These are phyloP conservation scores for Halisarca cf. caerulea DNA, from an alignment of 37 sponge, comb jelly and placozoan species.

Conservation along the genomic window DNA sequence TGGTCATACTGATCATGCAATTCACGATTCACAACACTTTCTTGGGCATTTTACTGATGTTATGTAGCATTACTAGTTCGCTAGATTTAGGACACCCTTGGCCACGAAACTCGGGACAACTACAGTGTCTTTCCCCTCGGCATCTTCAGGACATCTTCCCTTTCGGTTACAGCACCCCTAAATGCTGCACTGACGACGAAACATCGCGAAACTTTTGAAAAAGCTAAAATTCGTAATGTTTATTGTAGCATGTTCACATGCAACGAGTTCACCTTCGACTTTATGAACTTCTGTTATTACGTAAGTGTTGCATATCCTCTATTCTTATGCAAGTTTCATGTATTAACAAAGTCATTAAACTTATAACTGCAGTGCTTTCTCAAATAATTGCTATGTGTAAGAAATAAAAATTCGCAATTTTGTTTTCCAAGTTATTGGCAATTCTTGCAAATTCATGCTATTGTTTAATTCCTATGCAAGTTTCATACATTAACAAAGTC, in stretches of 20 bases:
- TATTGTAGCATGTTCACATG: too few relatives aligned
- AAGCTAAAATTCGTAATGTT: neutral
- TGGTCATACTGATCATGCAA: neutral
- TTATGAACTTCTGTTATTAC: neutral
- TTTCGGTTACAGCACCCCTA: slow-evolving; percentile 34
- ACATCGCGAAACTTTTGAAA: neutral
- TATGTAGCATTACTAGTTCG: neutral
- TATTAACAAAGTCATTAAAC: too few relatives aligned
- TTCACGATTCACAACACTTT: neutral
- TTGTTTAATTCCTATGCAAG: too few relatives aligned
- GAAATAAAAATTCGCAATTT: too few relatives aligned
- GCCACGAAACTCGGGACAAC: neutral
- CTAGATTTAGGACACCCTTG: neutral
- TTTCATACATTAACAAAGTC: too few relatives aligned
- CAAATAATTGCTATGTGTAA: too few relatives aligned
- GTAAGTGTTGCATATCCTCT: slow-evolving; percentile 11
- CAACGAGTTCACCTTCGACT: neutral
- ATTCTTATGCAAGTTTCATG: neutral
- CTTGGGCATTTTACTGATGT: neutral
- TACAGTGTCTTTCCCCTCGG: neutral
- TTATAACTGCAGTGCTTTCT: too few relatives aligned
- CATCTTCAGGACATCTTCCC: slow-evolving; percentile 31
- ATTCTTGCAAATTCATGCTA: too few relatives aligned
- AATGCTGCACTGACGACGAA: slow-evolving; percentile 30
- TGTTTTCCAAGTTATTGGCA: too few relatives aligned